A percentile compares a stretch with the other conserved stretches of the same genome.
phyloP scores from a whole-genome alignment of 2,797 vertebrate genomes.

The Ambastaia sidthimunki region DNA sequence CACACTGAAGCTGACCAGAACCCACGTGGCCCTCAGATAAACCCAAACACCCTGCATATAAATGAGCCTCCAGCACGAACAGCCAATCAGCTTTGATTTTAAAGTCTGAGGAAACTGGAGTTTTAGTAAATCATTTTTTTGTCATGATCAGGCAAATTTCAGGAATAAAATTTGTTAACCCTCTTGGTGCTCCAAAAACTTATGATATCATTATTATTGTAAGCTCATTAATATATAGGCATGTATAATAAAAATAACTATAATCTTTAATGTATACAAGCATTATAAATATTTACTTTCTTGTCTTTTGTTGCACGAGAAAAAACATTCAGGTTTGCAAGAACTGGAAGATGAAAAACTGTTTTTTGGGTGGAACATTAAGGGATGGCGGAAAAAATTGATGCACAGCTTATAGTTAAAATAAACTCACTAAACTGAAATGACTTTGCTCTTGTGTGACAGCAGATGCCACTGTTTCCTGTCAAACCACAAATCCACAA shows the following conservation, averaged over 20 bases:
- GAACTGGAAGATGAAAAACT: too few species aligned
- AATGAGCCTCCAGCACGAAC: constrained; percentile 13
- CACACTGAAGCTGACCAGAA: constrained; percentile 17
- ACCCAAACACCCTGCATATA: constrained; percentile 20
- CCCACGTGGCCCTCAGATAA: constrained; percentile 17
- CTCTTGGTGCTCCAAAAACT: too few species aligned
- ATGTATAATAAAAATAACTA: too few species aligned
- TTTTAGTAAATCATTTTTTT: constrained; percentile 15
- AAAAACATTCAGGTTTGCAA: too few species aligned
- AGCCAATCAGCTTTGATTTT: constrained; percentile 11
- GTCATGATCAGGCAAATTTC: background rate
- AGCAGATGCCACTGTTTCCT: constrained; percentile 57
- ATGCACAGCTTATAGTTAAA: too few species aligned
- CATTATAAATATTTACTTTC: too few species aligned
- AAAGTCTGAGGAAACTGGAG: constrained; percentile 10
- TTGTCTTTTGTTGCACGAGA: too few species aligned
- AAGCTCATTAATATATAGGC: too few species aligned
- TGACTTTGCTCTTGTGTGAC: constrained; percentile 35
- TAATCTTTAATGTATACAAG: too few species aligned
- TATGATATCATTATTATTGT: too few species aligned
- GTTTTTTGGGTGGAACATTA: too few species aligned
- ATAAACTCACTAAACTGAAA: background rate
- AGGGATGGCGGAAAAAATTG: too few species aligned
- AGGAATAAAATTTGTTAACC: background rate
- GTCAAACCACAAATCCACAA: constrained; percentile 18